phyloP scores from a whole-genome alignment of 2,888 invertebrate species.

The Dryococelus australis region DNA sequence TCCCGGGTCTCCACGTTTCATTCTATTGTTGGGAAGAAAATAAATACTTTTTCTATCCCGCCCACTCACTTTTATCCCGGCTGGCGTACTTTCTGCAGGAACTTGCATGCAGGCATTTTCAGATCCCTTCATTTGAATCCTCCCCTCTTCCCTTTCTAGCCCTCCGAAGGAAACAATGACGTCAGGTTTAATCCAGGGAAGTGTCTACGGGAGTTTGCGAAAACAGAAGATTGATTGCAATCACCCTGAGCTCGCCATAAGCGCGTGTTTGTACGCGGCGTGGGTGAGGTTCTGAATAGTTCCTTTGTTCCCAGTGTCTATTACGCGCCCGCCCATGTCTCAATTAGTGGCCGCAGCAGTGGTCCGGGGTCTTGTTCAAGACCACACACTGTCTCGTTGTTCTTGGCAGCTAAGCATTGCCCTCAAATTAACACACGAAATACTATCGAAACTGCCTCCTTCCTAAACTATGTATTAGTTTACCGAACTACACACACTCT shows the following conservation, averaged over 20 bases:
- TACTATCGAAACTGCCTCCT: too few relatives aligned
- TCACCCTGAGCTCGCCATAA: not conserved
- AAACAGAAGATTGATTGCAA: slow-evolving; percentile 5
- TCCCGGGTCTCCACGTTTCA: not conserved
- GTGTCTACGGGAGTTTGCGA: not conserved
- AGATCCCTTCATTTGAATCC: not conserved
- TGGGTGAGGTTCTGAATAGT: not conserved
- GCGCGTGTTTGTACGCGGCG: not conserved
- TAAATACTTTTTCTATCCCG: not conserved
- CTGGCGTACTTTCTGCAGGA: not conserved
- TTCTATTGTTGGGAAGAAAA: not conserved
- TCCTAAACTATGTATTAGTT: too few relatives aligned
- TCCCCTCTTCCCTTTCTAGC: not conserved
- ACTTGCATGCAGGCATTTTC: not conserved
- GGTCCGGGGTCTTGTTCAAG: not conserved
- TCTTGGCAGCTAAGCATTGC: not conserved
- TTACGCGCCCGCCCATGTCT: not conserved
- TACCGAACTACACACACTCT: too few relatives aligned
- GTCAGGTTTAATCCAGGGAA: not conserved
- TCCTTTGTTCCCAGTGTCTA: not conserved
- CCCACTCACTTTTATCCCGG: not conserved
- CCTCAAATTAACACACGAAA: not conserved
- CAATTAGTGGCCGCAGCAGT: not conserved
- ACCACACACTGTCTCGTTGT: not conserved
- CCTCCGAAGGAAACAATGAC: not conserved